phyloP scores from a whole-genome alignment of 2,113 vertebrate species.

The Circaetus cinerascens region DNA sequence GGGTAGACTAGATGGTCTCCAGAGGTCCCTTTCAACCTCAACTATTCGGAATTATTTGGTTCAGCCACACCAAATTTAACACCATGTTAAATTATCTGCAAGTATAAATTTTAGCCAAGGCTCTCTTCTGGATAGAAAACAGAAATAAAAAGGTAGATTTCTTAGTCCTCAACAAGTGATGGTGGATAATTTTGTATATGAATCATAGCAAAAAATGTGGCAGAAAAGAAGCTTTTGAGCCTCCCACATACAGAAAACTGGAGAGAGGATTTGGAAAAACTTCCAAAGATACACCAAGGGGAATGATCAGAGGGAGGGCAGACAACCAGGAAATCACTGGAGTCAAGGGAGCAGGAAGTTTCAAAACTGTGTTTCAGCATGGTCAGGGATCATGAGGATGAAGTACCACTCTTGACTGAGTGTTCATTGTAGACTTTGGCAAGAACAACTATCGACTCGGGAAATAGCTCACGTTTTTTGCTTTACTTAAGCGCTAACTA shows the following conservation, averaged over 20 bases:
- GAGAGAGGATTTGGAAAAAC: neutral
- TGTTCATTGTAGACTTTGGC: neutral
- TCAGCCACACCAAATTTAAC: neutral
- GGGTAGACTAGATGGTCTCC: neutral
- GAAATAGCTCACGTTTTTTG: constrained; percentile 38
- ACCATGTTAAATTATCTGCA: neutral
- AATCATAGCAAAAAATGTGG: neutral
- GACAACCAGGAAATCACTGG: neutral
- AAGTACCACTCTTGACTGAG: neutral
- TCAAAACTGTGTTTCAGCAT: neutral
- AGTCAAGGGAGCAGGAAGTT: neutral
- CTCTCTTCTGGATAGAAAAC: neutral
- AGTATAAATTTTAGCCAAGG: neutral
- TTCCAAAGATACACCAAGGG: neutral
- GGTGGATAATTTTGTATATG: neutral
- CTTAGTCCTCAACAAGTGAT: neutral
- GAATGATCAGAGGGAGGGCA: neutral
- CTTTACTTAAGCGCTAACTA: neutral
- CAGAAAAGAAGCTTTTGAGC: neutral
- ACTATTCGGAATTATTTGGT: neutral
- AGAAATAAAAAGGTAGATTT: neutral
- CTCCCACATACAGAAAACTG: neutral
- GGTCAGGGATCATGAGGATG: neutral
- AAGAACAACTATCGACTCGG: neutral
- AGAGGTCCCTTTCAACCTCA: neutral